Base-by-base conservation (phyloP, 2,888 invertebrate genomes). In the Dermolepida albohirtum region DNA sequence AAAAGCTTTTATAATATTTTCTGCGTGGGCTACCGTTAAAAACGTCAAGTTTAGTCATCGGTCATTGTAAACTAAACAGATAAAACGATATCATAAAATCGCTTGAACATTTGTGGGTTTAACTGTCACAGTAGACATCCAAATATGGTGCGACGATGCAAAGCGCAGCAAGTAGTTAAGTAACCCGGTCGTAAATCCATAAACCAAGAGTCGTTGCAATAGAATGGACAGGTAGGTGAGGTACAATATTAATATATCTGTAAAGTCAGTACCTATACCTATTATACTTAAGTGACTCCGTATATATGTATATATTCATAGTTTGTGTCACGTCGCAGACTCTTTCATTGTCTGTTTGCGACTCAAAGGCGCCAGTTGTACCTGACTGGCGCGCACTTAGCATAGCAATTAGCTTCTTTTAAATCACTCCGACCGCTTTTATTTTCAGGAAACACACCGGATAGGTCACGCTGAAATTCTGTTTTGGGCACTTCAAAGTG, bases 361-460 rank as follows among this genome's bases (percentile, higher is more conserved):
- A 79, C 80, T 74, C 57, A 57, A 71, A 78, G 81, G 81, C 81
- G 80, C 81, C 81, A 79, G 77, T 74, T 73, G 74, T 81, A 80
- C 79, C 79, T 79, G 78, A 74, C 78, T 75, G 79, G 76, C 77
- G 78, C 78, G 78, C 76, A 80, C 77, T 80, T 79, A 74, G 81
- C 79, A 81, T 81, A 78, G 76, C 78, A 81, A 81, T 80, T 80
- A 80, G 77, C 75, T 79, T 73, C 76, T 72, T 73, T 73, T 75
- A 74, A 76, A 75, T 74, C 71, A 72, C 74, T 70, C 50, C 51
- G 51, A 17, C 51, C 50, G 51, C 51, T 29, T 64, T 29, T 59
- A 59, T 14, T 47, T 59, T 59, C 59, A 59, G 44, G 59, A 59
- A 59, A 47, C 47, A 10, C 27, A 59, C 27, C 59, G 44, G 47